Percentiles rank a stretch among this genome's conserved stretches.
Conservation (phyloP, 2,113 vertebrate genomes). For the Tachuris rubrigastra region DNA sequence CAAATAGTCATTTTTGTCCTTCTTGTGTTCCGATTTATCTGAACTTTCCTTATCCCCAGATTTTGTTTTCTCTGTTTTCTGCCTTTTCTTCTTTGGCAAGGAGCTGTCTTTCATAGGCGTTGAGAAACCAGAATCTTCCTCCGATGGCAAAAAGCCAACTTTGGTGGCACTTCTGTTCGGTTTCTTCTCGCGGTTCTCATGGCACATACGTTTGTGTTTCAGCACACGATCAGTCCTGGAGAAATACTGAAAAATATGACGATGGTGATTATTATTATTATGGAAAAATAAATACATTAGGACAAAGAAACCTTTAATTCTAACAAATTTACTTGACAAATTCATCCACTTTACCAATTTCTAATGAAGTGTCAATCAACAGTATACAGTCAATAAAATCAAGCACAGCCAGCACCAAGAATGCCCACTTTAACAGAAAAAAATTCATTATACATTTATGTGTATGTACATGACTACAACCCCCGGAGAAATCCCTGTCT, state of each 20-base stretch:
- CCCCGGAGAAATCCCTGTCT: neutral
- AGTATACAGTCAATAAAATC: neutral
- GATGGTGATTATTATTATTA: neutral
- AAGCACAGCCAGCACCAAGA: neutral
- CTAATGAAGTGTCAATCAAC: neutral
- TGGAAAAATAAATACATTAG: neutral
- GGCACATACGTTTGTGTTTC: slow-evolving; percentile 99
- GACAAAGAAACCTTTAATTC: neutral
- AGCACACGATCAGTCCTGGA: slow-evolving; percentile 97
- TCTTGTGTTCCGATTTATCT: slow-evolving; percentile 85
- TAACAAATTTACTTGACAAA: neutral
- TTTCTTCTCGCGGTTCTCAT: slow-evolving; percentile 94
- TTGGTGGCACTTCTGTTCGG: slow-evolving; percentile 86
- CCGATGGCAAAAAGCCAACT: slow-evolving; percentile 80
- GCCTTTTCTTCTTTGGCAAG: slow-evolving; percentile 94
- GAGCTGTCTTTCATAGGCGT: slow-evolving; percentile 86
- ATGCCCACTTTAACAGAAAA: neutral
- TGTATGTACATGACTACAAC: neutral
- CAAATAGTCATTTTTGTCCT: slow-evolving; percentile 85
- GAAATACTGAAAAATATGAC: slow-evolving; percentile 84
- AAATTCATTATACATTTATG: neutral
- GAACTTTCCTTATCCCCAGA: slow-evolving; percentile 74
- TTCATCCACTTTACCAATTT: neutral
- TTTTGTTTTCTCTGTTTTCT: slow-evolving; percentile 87
- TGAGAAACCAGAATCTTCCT: slow-evolving; percentile 81